phyloP scores from a whole-genome alignment of 2,113 vertebrate species.

The Emydura subglobosa region DNA sequence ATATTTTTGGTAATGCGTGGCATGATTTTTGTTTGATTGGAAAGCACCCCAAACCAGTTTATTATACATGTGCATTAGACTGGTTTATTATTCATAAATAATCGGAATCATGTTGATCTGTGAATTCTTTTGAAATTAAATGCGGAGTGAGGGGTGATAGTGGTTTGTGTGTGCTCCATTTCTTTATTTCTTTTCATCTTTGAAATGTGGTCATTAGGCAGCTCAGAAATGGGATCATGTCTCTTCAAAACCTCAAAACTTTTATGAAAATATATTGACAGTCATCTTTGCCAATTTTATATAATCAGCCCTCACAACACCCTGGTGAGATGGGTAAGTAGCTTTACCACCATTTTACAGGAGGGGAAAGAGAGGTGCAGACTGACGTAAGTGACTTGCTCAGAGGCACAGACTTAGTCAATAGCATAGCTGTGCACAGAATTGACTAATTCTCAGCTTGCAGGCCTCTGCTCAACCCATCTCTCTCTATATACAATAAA shows the following conservation, averaged over 20 bases:
- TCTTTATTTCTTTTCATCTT: background rate
- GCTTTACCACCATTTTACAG: constrained; percentile 24
- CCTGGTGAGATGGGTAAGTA: background rate
- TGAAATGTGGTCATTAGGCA: background rate
- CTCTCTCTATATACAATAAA: constrained; percentile 21
- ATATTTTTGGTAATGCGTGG: constrained; percentile 54
- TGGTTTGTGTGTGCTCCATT: background rate
- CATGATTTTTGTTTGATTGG: constrained; percentile 17
- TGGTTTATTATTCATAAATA: constrained; percentile 7
- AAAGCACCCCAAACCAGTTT: constrained; percentile 14
- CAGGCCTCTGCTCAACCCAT: constrained; percentile 46
- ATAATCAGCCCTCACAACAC: constrained; percentile 4
- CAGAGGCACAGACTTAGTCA: constrained; percentile 25
- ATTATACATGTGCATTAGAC: background rate
- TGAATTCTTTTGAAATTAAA: background rate
- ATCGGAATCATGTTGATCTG: background rate
- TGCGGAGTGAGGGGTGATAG: background rate
- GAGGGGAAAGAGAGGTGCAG: background rate
- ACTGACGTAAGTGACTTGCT: background rate
- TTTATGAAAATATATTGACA: constrained; percentile 28
- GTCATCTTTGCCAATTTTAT: constrained; percentile 40
- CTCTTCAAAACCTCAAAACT: constrained; percentile 49
- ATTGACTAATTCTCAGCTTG: constrained; percentile 1
- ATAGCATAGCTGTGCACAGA: background rate
- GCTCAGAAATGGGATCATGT: background rate